Base-by-base conservation (phyloP, 2,113 vertebrate species). In the Hiodon alosoides region DNA sequence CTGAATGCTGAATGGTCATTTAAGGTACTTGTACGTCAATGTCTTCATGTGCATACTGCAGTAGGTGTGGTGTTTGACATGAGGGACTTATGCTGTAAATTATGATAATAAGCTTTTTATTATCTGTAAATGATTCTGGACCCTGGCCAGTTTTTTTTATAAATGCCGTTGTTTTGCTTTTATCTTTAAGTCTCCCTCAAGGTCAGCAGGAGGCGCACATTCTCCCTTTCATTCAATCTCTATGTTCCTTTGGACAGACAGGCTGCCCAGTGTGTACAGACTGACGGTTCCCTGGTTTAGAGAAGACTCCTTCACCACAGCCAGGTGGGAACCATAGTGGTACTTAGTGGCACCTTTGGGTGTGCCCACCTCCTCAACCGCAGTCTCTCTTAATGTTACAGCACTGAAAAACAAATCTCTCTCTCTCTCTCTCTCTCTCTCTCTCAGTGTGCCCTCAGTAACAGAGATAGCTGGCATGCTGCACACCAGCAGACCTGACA, bases 241-340 rank as follows among this genome's bases (percentile, higher is more conserved):
- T 77, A 60, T 67, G 4, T 73, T 13, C 80, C 9, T 75, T 10
- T 76, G 48, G 90, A 77, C 89, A 96, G 95, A 93, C 74, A 90
- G 93, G 80, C 89, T 91, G 80, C 84, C 89, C 61, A 93, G 83
- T 72, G 88, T 98, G 72, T 99, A 96, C 89, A 93, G 93, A 82
- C 84, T 98, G 72, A 91, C 89, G 70, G 90, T 95, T 17, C 92
- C 96, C 0, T 99, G 97, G 97, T 97, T 96, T 81, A 86, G 92
- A 17, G 96, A 99, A 86, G 96, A 98, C 82, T 93, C 92, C 46
- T 71, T 98, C 79, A 90, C 78, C 79, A 91, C 89, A 65, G 91
- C 87, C 4, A 92, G 93, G 97, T 97, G 85, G 74, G 79, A 7
- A 31, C 31, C 31, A 31, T 31, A 3, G 16, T n/a, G n/a, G n/a